These are phyloP conservation scores for Scelioninae gen. 2 DNA, from an alignment of 2,888 invertebrate species.

Conservation along the genomic window DNA sequence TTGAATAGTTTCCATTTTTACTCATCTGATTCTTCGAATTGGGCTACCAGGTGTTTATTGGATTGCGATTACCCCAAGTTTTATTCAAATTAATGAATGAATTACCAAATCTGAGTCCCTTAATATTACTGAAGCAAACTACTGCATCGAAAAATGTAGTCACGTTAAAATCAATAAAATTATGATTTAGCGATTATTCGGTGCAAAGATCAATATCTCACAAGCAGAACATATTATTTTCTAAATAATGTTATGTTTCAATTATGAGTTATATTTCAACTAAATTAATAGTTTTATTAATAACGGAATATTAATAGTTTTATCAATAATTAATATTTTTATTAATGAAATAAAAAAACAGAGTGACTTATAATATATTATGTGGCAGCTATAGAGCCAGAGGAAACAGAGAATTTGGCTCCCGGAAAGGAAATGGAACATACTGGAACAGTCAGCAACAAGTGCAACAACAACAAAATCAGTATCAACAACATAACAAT, in stretches of 20 bases:
- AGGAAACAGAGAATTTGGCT: conserved; percentile 71
- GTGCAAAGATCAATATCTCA: conserved; percentile 4
- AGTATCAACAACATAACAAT: conserved; percentile 64
- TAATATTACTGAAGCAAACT: no score
- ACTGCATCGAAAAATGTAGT: not conserved
- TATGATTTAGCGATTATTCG: conserved; percentile 1
- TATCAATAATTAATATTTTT: no score
- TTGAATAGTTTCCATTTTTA: no score
- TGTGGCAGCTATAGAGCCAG: conserved; percentile 70
- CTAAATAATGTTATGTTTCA: conserved; percentile 5
- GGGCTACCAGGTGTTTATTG: no score
- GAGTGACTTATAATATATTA: conserved; percentile 1
- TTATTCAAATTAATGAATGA: no score
- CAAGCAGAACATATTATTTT: conserved; percentile 6
- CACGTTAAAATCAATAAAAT: not conserved
- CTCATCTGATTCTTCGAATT: no score
- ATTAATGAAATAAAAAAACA: no score
- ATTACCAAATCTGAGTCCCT: no score
- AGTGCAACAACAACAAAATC: conserved; percentile 60
- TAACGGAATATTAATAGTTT: no score
- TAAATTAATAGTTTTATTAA: no score
- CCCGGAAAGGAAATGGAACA: conserved; percentile 70
- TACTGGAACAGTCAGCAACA: conserved; percentile 73
- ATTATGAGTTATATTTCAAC: not conserved
- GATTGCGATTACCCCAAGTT: no score